Percentiles rank a stretch among this genome's conserved stretches.
Conservation (phyloP, 2,113 vertebrate species). For the Rhipidura dahli region DNA sequence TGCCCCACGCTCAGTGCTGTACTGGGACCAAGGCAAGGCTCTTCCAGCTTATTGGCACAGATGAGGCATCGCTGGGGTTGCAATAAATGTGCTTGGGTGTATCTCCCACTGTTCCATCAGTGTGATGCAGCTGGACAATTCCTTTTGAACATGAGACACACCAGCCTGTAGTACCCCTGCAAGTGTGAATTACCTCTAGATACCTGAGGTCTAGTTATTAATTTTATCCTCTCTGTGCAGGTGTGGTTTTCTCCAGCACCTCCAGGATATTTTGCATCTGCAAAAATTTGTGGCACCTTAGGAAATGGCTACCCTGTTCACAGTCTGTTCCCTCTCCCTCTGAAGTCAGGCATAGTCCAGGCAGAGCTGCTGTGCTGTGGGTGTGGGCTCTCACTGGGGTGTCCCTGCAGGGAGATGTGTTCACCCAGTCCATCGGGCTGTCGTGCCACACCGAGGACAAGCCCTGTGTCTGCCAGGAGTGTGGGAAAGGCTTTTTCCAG, state of each 20-base stretch:
- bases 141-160: neutral
- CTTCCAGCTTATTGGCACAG: neutral
- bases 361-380: neutral
- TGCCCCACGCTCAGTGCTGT: neutral
- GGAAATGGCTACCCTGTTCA: neutral
- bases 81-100: neutral
- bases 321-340: neutral
- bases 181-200: neutral
- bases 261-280: neutral
- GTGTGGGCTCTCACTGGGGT: neutral
- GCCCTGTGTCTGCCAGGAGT: constrained; percentile 86
- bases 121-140: neutral
- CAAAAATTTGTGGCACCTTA: neutral
- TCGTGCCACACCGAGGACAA: constrained; percentile 87
- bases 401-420: constrained; percentile 80
- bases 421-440: constrained; percentile 89
- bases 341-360: neutral
- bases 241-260: neutral
- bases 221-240: neutral
- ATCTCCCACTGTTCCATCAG: neutral
- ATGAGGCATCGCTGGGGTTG: neutral
- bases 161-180: neutral
- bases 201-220: neutral
- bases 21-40: neutral
- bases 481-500: constrained; percentile 90